Evolutionary conservation across 1,140 invertebrate species (phyloP).

Genomic region (Drosophila parabipectinata): DNA sequence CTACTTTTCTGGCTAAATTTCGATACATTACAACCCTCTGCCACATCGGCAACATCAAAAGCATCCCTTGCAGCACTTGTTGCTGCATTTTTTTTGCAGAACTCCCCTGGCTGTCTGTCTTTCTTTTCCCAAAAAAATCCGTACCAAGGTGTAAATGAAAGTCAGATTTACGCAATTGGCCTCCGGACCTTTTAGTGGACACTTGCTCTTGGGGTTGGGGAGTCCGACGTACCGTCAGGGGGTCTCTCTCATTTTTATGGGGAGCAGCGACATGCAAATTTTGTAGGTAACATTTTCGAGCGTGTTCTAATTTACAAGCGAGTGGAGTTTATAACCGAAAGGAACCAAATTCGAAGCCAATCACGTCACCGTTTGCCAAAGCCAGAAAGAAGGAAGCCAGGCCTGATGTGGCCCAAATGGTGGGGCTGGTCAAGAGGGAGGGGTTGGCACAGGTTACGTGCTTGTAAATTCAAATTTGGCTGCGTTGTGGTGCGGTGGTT

Average conservation of each 20-base stretch:
- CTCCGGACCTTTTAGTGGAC: constrained; percentile 27
- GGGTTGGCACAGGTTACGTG: constrained; percentile 64
- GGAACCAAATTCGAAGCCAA: constrained; percentile 68
- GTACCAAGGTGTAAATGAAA: constrained; percentile 72
- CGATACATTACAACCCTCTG: constrained; percentile 13
- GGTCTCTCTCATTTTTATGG: constrained; percentile 53
- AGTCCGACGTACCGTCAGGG: constrained; percentile 21
- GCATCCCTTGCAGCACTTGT: constrained; percentile 56
- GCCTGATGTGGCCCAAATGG: not conserved
- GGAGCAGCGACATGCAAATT: constrained; percentile 55
- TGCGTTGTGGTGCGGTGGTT: constrained; percentile 18
- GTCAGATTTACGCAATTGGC: constrained; percentile 68
- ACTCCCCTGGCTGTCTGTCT: not conserved
- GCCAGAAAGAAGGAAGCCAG: constrained; percentile 9
- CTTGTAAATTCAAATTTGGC: constrained; percentile 81
- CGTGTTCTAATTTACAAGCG: constrained; percentile 80
- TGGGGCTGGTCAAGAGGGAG: not conserved
- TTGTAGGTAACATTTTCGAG: constrained; percentile 53
- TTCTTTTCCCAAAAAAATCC: not conserved
- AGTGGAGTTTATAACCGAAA: constrained; percentile 52
- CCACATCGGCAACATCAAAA: constrained; percentile 61
- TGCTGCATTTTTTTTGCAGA: not conserved
- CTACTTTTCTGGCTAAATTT: constrained; percentile 1
- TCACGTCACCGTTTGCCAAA: constrained; percentile 47
- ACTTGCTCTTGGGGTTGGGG: constrained; percentile 25